Percentiles rank a stretch among this genome's conserved stretches.
These are phyloP conservation scores for Dipodomys merriami DNA, from an alignment of 2,113 vertebrate species.

Conservation along the genomic window DNA sequence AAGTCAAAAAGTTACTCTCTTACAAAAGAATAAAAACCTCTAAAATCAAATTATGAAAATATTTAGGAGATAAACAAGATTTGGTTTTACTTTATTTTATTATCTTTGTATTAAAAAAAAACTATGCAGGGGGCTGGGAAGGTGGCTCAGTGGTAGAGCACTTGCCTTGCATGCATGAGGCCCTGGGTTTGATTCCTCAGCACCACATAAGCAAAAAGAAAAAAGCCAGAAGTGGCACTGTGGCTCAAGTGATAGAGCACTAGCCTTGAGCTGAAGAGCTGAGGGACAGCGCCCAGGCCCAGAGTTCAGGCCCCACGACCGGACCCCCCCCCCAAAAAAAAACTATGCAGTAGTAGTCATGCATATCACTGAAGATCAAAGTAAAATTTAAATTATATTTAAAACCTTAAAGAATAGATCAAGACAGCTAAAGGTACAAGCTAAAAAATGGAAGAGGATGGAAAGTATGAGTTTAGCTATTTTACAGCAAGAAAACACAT, in stretches of 20 bases:
- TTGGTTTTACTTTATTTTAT: too few species aligned
- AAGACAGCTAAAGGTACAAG: not conserved
- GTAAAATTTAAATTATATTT: constrained; percentile 25
- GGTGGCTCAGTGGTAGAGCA: too few species aligned
- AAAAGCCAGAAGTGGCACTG: too few species aligned
- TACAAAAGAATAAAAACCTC: not conserved
- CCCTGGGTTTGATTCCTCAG: too few species aligned
- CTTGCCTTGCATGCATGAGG: too few species aligned
- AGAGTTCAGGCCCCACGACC: too few species aligned
- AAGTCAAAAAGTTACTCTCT: not conserved
- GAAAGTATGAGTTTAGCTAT: constrained; percentile 18
- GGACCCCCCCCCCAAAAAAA: too few species aligned
- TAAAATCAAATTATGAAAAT: constrained; percentile 37
- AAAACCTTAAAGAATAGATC: constrained; percentile 18
- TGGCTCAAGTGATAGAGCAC: too few species aligned
- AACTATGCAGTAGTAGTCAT: not conserved
- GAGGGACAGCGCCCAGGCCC: too few species aligned
- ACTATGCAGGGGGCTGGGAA: too few species aligned
- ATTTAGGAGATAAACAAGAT: not conserved
- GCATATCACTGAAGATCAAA: not conserved
- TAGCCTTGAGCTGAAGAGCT: too few species aligned
- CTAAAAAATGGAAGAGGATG: constrained; percentile 31
- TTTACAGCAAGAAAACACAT: not conserved
- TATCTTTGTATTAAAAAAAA: constrained; percentile 28
- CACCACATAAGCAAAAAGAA: too few species aligned